These are phyloP conservation scores for Xestia sexstrigata DNA, from an alignment of 2,888 invertebrate genomes.

Conservation along the genomic window DNA sequence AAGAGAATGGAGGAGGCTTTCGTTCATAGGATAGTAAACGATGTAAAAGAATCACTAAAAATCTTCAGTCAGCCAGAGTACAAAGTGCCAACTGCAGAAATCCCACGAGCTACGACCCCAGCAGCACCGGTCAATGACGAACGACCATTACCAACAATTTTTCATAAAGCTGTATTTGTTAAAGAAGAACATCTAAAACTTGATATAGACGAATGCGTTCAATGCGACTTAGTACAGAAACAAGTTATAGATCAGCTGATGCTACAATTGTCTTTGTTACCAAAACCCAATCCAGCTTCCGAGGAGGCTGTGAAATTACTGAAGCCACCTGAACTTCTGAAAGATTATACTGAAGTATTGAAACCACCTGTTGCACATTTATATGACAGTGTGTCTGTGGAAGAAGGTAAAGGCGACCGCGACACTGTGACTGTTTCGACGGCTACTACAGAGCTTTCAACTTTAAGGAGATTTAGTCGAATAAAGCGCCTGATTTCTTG, in stretches of 20 bases:
- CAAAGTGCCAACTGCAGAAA: conserved; percentile 37
- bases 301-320: conserved; percentile 59
- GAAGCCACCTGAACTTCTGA: conserved; percentile 65
- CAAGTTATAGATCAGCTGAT: conserved; percentile 78
- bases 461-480: conserved; percentile 30
- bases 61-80: conserved; percentile 47
- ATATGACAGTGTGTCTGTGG: conserved; percentile 36
- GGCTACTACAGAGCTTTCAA: conserved; percentile 51
- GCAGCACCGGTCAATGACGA: conserved; percentile 30
- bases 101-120: conserved; percentile 8
- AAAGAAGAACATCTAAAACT: conserved; percentile 36
- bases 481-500: conserved; percentile 57
- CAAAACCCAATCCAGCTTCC: conserved; percentile 48
- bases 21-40: conserved; percentile 76
- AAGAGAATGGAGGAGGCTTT: conserved; percentile 79
- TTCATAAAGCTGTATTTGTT: conserved; percentile 58
- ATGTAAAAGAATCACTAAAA: conserved; percentile 72
- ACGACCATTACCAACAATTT: conserved; percentile 26
- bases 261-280: conserved; percentile 69
- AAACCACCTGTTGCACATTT: conserved; percentile 59
- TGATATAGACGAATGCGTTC: conserved; percentile 69
- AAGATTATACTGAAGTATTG: conserved; percentile 73
- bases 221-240: conserved; percentile 80
- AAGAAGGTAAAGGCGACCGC: conserved; percentile 67
- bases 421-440: conserved; percentile 70